Conservation (phyloP, 2,888 invertebrate species). For the Caenorhabditis sinica region DNA sequence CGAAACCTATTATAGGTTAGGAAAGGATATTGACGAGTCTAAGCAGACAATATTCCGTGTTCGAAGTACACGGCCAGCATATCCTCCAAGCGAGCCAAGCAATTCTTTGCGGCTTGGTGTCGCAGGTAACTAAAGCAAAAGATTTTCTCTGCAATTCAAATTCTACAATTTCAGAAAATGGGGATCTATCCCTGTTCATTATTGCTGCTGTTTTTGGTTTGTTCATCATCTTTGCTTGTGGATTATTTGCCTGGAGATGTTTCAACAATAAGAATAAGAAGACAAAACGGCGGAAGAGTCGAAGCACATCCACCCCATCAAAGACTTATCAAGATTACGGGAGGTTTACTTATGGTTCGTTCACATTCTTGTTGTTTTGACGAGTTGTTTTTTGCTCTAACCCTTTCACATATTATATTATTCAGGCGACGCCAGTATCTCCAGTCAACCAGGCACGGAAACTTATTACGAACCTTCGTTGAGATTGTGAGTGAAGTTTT, state of each 20-base stretch:
- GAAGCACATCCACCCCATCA: constrained; percentile 49
- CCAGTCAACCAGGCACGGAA: constrained; percentile 70
- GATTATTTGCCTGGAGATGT: constrained; percentile 46
- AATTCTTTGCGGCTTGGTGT: constrained; percentile 36
- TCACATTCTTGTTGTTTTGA: constrained; percentile 9
- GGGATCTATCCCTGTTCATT: constrained; percentile 50
- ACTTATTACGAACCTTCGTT: constrained; percentile 72
- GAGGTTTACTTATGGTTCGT: constrained; percentile 58
- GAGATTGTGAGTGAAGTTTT: constrained; percentile 67
- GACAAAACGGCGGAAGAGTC: constrained; percentile 43
- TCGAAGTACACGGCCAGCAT: constrained; percentile 63
- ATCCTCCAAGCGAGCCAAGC: constrained; percentile 67
- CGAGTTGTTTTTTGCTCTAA: constrained; percentile 6
- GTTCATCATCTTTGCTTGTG: constrained; percentile 42
- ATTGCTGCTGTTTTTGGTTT: constrained; percentile 50
- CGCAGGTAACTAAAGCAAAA: constrained; percentile 24
- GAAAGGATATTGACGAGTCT: constrained; percentile 32
- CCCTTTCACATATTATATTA: constrained; percentile 11
- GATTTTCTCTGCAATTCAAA: not conserved
- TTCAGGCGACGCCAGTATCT: constrained; percentile 56
- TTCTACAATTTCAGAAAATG: constrained; percentile 41
- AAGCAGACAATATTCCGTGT: constrained; percentile 61
- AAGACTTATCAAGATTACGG: constrained; percentile 62
- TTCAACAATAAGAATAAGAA: constrained; percentile 46
- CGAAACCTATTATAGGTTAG: constrained; percentile 64